phyloP scores from a whole-genome alignment of 2,888 invertebrate genomes.

The Drosophila neotestacea region DNA sequence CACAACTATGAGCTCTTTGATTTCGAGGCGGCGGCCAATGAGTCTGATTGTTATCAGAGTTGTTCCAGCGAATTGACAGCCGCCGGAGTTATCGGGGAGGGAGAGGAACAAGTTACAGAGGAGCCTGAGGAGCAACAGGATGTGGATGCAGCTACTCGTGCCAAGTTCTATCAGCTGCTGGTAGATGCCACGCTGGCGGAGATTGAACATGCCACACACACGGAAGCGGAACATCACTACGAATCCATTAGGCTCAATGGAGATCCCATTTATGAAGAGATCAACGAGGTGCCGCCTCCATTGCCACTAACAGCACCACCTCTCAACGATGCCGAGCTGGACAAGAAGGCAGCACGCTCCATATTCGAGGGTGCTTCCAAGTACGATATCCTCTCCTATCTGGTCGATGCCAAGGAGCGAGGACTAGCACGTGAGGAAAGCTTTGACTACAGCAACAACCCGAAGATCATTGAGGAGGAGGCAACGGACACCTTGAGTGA shows the following conservation, averaged over 20 bases:
- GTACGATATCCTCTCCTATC: conserved; percentile 94
- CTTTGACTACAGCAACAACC: conserved; percentile 88
- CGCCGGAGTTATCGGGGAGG: conserved; percentile 87
- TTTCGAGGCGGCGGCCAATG: conserved; percentile 86
- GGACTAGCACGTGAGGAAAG: conserved; percentile 89
- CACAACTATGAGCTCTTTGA: conserved; percentile 91
- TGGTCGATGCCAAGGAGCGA: conserved; percentile 94
- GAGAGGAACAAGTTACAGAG: conserved; percentile 84
- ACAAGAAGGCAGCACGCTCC: conserved; percentile 88
- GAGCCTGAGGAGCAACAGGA: conserved; percentile 83
- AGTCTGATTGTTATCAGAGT: conserved; percentile 90
- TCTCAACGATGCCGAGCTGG: conserved; percentile 89
- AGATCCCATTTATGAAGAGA: conserved; percentile 93
- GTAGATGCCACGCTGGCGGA: conserved; percentile 90
- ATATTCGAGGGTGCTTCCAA: conserved; percentile 94
- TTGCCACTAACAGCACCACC: conserved; percentile 92
- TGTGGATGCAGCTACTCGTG: conserved; percentile 87
- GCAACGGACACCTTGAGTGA: conserved; percentile 88
- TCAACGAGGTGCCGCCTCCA: conserved; percentile 91
- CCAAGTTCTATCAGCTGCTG: conserved; percentile 90
- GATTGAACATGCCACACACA: conserved; percentile 88
- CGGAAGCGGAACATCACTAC: conserved; percentile 88
- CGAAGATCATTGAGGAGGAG: conserved; percentile 86
- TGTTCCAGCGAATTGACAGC: conserved; percentile 88
- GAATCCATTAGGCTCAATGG: conserved; percentile 88